These are phyloP conservation scores for Lithophane socia DNA, from an alignment of 2,888 invertebrate genomes.

Conservation along the genomic window DNA sequence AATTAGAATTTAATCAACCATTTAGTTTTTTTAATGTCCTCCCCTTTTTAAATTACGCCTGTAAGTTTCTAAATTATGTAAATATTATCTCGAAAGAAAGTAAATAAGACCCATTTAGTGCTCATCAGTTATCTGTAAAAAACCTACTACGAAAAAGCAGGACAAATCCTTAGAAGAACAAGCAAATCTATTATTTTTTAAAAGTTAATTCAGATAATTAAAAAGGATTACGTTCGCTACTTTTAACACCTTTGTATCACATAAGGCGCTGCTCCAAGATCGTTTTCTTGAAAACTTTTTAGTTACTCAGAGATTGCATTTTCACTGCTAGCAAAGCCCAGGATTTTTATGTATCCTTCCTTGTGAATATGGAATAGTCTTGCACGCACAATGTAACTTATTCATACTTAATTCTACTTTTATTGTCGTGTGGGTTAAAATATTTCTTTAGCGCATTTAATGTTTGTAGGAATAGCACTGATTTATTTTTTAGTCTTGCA, in stretches of 20 bases:
- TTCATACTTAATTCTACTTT: slow-evolving; percentile 57
- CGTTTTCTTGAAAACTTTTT: slow-evolving; percentile 80
- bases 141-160: background rate
- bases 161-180: background rate
- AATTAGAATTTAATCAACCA: background rate
- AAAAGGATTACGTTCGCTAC: slow-evolving; percentile 21
- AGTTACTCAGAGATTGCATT: slow-evolving; percentile 81
- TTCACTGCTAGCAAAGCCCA: slow-evolving; percentile 73
- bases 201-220: slow-evolving; percentile 5
- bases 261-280: slow-evolving; percentile 69
- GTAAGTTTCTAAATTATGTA: too few species aligned
- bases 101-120: background rate
- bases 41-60: too few species aligned
- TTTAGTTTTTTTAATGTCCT: background rate
- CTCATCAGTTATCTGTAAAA: background rate
- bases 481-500: slow-evolving; percentile 1
- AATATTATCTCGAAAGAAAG: too few species aligned
- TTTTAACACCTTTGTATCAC: slow-evolving; percentile 48
- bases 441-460: slow-evolving; percentile 39
- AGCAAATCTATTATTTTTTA: background rate
- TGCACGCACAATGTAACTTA: slow-evolving; percentile 56
- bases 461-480: slow-evolving; percentile 18
- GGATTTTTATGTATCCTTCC: slow-evolving; percentile 71
- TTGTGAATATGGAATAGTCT: slow-evolving; percentile 67
- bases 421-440: slow-evolving; percentile 41